A percentile compares a stretch with the other conserved stretches of the same genome.
These are phyloP conservation scores for Chrysolina haemoptera DNA, from an alignment of 2,888 invertebrate genomes.

Conservation along the genomic window DNA sequence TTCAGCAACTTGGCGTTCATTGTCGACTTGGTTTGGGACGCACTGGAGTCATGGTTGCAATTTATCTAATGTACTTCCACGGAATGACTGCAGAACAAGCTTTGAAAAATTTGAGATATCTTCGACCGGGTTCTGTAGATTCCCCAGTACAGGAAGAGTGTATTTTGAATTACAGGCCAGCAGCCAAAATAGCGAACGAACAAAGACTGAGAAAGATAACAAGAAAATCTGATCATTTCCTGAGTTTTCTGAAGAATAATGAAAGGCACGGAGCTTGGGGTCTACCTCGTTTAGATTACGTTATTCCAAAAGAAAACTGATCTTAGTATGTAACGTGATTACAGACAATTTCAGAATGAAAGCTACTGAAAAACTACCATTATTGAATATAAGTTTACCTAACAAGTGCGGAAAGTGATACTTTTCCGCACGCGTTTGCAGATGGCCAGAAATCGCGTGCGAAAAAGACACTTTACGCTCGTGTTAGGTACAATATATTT, in stretches of 20 bases:
- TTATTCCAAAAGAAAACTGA: background rate
- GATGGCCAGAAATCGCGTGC: too few relatives aligned
- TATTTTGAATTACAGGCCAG: conserved; percentile 42
- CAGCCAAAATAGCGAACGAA: conserved; percentile 45
- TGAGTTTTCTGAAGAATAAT: conserved; percentile 38
- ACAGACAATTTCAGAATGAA: too few relatives aligned
- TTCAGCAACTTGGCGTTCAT: conserved; percentile 51
- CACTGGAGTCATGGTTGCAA: conserved; percentile 82
- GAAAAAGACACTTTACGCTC: too few relatives aligned
- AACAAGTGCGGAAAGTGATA: too few relatives aligned
- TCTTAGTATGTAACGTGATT: background rate
- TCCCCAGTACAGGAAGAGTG: conserved; percentile 73
- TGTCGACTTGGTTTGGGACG: conserved; percentile 81
- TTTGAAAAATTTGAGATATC: conserved; percentile 74
- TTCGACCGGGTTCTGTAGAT: conserved; percentile 77
- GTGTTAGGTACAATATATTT: too few relatives aligned
- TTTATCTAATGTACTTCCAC: conserved; percentile 78
- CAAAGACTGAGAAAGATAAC: conserved; percentile 43
- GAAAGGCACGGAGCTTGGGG: conserved; percentile 45
- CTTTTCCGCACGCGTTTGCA: too few relatives aligned
- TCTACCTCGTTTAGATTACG: conserved; percentile 39
- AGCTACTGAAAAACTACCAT: too few relatives aligned
- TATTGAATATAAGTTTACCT: too few relatives aligned
- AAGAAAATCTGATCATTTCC: conserved; percentile 38
- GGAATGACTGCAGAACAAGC: conserved; percentile 76